Base-by-base conservation (phyloP, 1,140 invertebrate genomes). In the Aphaenogaster rudis region DNA sequence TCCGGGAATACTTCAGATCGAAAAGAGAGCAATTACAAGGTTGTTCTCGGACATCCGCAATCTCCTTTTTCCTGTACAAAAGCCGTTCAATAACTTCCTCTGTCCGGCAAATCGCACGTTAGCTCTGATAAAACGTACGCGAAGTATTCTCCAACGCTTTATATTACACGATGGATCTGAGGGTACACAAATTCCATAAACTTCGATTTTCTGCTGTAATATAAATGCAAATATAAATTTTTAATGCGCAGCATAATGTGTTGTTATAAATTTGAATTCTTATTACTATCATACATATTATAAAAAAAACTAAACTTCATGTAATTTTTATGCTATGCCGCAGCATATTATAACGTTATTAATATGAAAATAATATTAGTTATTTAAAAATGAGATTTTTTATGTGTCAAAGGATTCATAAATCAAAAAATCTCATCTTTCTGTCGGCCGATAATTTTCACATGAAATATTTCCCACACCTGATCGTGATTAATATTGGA, bases 21-120 rank as follows among this genome's bases (percentile, higher is more conserved):
- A 66, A 33, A 52, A 45, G 17, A 64, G 59, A 79, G 17, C 36
- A 79, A 79, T 79, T 79, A 36, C 17, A 50, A 7, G 7, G 33
- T 64, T 63, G 61, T 64, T 79, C 57, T n/a, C 57, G 45, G 8
- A 28, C 28, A 64, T 50, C 17, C 45, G 28, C 33, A 36, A 64
- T 79, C 45, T 77, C 45, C 45, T 42, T 66, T 66, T 79, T 50
- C 5, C 45, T 66, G n/a, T 66, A 79, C 11, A 52, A 52, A 50
- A n/a, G 42, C 76, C 13, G 6, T 79, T 66, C 61, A 50, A 64
- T 79, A 79, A 33, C 13, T 21, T 50, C 45, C 15, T 61, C 8
- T 11, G 39, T 33, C 6, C 69, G 21, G 11, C 36, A 15, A 45
- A n/a, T 11, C 28, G n/a, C 13, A 77, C 57, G n/a, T 33, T 61